Conservation (phyloP, 2,797 vertebrate genomes). For the Chelon labrosus region DNA sequence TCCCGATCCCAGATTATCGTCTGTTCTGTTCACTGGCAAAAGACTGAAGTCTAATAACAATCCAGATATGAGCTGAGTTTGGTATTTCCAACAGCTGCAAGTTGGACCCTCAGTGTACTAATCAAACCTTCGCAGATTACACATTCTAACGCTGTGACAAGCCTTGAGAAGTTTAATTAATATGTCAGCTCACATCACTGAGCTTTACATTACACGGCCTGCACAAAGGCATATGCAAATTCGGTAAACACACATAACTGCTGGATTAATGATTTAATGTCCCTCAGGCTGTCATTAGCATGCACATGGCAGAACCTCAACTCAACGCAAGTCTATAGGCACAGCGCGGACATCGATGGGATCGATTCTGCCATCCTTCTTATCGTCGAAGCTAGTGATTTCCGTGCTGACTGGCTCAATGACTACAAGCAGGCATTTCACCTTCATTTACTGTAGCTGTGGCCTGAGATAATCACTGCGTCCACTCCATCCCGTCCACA, state of each 20-base stretch:
- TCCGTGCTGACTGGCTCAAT: conserved; percentile 32
- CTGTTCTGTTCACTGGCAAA: neutral
- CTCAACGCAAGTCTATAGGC: conserved; percentile 29
- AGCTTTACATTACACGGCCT: conserved; percentile 20
- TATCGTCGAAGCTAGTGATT: conserved; percentile 16
- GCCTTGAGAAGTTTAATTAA: conserved; percentile 23
- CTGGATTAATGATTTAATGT: conserved; percentile 49
- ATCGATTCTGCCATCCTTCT: conserved; percentile 45
- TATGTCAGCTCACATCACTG: conserved; percentile 26
- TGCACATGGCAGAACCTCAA: conserved; percentile 28
- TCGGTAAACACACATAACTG: conserved; percentile 30
- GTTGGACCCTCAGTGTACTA: conserved; percentile 1
- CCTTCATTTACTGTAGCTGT: conserved; percentile 47
- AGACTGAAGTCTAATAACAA: neutral
- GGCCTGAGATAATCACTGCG: conserved; percentile 37
- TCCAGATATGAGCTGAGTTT: neutral
- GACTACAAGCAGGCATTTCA: conserved; percentile 34
- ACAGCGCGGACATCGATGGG: conserved; percentile 39
- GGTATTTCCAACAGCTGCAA: neutral
- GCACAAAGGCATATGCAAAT: conserved; percentile 22
- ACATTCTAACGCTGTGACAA: neutral
- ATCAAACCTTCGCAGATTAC: conserved; percentile 9
- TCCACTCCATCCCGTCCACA: neutral
- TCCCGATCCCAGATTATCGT: neutral
- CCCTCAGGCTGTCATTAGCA: conserved; percentile 49